Percentiles rank a stretch among this genome's conserved stretches.
These are phyloP conservation scores for Tragelaphus scriptus DNA, from an alignment of 2,113 vertebrate genomes.

Conservation along the genomic window DNA sequence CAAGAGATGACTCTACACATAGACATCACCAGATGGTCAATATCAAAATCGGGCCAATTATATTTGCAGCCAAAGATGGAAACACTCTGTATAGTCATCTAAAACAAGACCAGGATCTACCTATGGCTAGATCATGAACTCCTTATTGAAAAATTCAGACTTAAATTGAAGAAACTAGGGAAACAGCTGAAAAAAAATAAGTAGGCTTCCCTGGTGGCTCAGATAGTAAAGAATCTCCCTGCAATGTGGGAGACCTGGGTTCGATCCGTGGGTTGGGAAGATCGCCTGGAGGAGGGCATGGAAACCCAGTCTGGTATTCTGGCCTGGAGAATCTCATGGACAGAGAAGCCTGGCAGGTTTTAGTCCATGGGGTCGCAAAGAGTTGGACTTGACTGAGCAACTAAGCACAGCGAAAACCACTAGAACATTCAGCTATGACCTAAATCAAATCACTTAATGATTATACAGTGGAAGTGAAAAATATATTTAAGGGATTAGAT, in stretches of 20 bases:
- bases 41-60: fast-evolving
- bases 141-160: neutral
- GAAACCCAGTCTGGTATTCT: neutral
- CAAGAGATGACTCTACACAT: neutral
- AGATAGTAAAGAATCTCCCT: neutral
- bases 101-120: neutral
- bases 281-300: neutral
- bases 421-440: neutral
- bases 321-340: neutral
- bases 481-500: neutral
- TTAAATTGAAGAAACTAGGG: neutral
- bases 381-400: neutral
- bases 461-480: neutral
- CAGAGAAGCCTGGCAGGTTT: neutral
- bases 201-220: neutral
- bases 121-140: neutral
- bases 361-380: fast-evolving
- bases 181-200: neutral
- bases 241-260: neutral
- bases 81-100: neutral
- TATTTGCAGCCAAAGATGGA: neutral
- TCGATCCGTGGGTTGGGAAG: neutral
- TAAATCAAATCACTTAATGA: fast-evolving
- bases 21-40: neutral
- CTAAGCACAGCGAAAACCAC: neutral